phyloP scores from a whole-genome alignment of 35 echinoderm and acorn worm genomes.

The Chiridota heheva region DNA sequence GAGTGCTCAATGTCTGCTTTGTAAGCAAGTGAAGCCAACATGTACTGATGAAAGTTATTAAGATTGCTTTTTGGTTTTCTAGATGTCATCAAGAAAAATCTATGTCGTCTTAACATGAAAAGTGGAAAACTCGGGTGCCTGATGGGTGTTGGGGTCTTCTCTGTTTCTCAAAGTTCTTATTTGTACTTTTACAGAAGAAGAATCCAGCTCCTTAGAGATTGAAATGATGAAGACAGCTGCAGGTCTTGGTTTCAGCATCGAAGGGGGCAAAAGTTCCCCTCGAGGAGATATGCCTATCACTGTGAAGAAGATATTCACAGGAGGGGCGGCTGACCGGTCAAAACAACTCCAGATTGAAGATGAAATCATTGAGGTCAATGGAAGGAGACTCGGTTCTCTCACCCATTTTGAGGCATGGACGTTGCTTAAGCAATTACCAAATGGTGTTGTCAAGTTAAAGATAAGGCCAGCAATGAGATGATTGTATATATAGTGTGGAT shows the following conservation, averaged over 20 bases:
- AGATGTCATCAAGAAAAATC: no score
- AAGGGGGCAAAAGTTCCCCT: slow-evolving; percentile 83
- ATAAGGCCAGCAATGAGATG: slow-evolving; percentile 54
- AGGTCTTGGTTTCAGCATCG: slow-evolving; percentile 91
- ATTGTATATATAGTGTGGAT: no score
- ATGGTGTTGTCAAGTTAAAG: slow-evolving; percentile 88
- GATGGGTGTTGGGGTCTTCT: no score
- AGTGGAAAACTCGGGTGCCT: no score
- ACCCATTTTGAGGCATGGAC: slow-evolving; percentile 99
- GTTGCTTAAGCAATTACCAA: slow-evolving; percentile 77
- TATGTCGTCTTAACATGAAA: no score
- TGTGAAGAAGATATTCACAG: slow-evolving; percentile 95
- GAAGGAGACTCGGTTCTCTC: slow-evolving; percentile 55
- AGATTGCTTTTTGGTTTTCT: no score
- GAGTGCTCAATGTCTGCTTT: no score
- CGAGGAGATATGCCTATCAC: slow-evolving; percentile 87
- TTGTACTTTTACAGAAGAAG: slow-evolving; percentile 29
- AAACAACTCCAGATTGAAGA: slow-evolving; percentile 76
- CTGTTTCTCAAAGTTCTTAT: not conserved
- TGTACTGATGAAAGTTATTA: no score
- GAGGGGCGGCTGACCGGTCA: slow-evolving; percentile 80
- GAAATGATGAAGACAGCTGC: slow-evolving; percentile 85
- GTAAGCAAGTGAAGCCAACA: no score
- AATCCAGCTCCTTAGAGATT: slow-evolving; percentile 57
- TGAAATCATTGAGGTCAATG: slow-evolving; percentile 86